phyloP scores from a whole-genome alignment of 2,797 vertebrate species.

The Chlorospingus semifuscus region DNA sequence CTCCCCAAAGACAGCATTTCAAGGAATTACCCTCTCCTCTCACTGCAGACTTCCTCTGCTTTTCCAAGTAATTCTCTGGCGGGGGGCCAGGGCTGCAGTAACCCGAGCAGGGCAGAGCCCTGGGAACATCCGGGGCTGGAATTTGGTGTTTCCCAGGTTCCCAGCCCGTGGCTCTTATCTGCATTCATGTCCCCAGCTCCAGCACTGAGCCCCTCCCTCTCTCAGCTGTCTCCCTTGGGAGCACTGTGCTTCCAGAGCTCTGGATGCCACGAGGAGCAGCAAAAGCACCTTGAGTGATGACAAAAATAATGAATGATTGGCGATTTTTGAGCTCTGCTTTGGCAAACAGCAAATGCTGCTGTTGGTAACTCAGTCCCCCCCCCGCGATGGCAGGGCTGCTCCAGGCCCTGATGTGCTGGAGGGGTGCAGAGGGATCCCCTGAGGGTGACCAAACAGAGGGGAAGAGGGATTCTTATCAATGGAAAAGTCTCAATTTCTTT shows the following conservation, averaged over 20 bases:
- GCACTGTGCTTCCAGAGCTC: neutral
- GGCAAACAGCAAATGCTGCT: neutral
- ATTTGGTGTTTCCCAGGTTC: neutral
- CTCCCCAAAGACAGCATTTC: constrained; percentile 34
- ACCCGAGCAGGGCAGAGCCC: neutral
- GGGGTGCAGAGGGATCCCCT: neutral
- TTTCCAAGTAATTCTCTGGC: constrained; percentile 51
- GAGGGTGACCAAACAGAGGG: neutral
- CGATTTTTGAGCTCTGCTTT: neutral
- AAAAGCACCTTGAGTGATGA: neutral
- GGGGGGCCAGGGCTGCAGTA: neutral
- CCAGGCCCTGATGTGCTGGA: neutral
- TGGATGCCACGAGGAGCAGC: neutral
- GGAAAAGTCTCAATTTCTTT: too few species aligned
- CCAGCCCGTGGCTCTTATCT: neutral
- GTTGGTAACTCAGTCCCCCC: accelerated
- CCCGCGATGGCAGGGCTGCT: too few species aligned
- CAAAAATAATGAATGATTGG: neutral
- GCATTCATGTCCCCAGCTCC: neutral
- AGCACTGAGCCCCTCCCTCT: neutral
- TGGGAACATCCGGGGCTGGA: constrained; percentile 23
- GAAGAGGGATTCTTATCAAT: too few species aligned
- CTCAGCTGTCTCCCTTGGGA: neutral
- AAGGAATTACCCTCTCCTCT: constrained; percentile 30
- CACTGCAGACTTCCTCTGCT: constrained; percentile 9